These are phyloP conservation scores for Tenthredo scrophulariae DNA, from an alignment of 2,888 invertebrate species.

Conservation along the genomic window DNA sequence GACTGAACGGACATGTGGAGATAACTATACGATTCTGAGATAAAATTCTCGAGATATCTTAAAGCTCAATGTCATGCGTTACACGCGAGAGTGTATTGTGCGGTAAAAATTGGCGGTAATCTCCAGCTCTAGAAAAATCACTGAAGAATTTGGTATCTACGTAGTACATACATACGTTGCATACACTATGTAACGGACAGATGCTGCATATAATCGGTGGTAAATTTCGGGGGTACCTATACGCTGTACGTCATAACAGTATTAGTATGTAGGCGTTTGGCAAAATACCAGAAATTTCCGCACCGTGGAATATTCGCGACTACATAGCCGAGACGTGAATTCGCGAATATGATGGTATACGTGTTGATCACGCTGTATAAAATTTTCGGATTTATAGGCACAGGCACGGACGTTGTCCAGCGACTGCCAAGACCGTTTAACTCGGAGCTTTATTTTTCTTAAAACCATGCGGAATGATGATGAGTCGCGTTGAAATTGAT, in stretches of 20 bases:
- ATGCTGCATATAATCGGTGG: neutral
- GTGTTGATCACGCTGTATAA: neutral
- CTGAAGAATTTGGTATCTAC: neutral
- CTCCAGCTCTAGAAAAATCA: neutral
- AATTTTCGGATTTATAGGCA: neutral
- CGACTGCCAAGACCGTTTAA: neutral
- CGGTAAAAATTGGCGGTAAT: neutral
- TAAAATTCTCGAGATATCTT: neutral
- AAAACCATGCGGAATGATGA: neutral
- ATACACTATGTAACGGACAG: neutral
- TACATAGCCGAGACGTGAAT: neutral
- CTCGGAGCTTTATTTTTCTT: neutral
- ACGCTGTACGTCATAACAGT: conserved; percentile 15
- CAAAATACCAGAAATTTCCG: conserved; percentile 41
- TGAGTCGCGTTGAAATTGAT: conserved; percentile 3
- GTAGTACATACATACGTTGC: too few relatives aligned
- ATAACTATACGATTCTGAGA: too few relatives aligned
- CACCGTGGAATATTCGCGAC: conserved; percentile 1
- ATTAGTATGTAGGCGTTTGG: conserved; percentile 24
- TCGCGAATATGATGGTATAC: neutral
- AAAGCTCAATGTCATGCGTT: neutral
- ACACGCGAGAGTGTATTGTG: neutral
- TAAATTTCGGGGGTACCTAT: neutral
- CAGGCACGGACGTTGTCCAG: neutral
- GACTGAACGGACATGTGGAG: too few relatives aligned